Conservation (phyloP, 2,113 vertebrate species). For the Leptobrachium leishanense region DNA sequence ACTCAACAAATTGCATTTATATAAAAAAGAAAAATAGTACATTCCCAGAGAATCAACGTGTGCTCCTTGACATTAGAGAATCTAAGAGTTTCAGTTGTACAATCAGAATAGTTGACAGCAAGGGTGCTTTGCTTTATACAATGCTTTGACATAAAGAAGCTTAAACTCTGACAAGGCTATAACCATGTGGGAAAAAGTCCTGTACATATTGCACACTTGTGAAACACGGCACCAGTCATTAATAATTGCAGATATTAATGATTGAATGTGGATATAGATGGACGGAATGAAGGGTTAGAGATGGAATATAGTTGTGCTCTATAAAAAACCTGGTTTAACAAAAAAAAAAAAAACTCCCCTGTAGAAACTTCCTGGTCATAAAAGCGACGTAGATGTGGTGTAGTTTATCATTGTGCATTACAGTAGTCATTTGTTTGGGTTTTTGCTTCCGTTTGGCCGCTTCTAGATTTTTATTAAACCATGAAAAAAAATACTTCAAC, state of each 20-base stretch:
- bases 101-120: too few relatives aligned
- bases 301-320: background rate
- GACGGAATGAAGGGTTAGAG: conserved; percentile 8
- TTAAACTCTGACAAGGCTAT: too few relatives aligned
- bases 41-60: background rate
- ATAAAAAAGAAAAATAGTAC: background rate
- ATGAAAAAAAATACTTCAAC: too few relatives aligned
- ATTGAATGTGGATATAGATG: background rate
- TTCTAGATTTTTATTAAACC: too few relatives aligned
- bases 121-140: too few relatives aligned
- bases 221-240: background rate
- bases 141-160: too few relatives aligned
- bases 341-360: too few relatives aligned
- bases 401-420: background rate
- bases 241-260: background rate
- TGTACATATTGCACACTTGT: conserved; percentile 43
- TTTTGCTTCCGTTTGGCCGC: too few relatives aligned
- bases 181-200: background rate
- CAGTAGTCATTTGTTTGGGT: too few relatives aligned
- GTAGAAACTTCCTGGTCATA: background rate
- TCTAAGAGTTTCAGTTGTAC: too few relatives aligned
- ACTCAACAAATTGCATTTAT: conserved; percentile 7
- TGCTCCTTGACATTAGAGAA: too few relatives aligned
- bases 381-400: background rate
- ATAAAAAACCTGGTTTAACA: background rate